These are phyloP conservation scores for Clusia tigrina DNA, from an alignment of 2,888 invertebrate genomes.

Conservation along the genomic window DNA sequence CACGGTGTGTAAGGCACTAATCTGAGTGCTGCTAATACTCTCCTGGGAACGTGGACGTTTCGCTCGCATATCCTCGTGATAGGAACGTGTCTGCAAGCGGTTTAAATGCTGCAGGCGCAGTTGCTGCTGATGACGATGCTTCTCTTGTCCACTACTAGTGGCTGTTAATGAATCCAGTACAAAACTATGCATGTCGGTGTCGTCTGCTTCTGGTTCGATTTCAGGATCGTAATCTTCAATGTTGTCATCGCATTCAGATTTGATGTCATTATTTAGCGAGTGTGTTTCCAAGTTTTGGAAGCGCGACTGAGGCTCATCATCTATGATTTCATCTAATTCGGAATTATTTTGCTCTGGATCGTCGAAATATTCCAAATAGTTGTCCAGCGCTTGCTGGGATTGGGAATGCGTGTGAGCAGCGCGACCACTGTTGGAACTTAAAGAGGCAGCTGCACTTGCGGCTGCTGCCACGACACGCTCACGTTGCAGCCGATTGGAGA, in stretches of 20 bases:
- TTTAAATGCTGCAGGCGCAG: slow-evolving; percentile 45
- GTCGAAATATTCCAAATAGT: slow-evolving; percentile 59
- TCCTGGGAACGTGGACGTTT: slow-evolving; percentile 51
- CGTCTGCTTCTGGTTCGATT: slow-evolving; percentile 46
- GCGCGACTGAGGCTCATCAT: slow-evolving; percentile 50
- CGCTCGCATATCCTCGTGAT: slow-evolving; percentile 48
- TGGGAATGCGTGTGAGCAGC: slow-evolving; percentile 34
- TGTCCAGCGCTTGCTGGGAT: slow-evolving; percentile 45
- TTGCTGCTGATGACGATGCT: slow-evolving; percentile 28
- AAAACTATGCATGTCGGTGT: slow-evolving; percentile 45
- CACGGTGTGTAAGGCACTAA: slow-evolving; percentile 20
- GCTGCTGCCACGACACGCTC: slow-evolving; percentile 48
- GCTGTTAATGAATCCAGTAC: slow-evolving; percentile 35
- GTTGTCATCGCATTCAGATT: slow-evolving; percentile 57
- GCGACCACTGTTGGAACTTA: slow-evolving; percentile 25
- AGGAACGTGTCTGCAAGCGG: slow-evolving; percentile 48
- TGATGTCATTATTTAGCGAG: slow-evolving; percentile 52
- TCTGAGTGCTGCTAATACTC: slow-evolving; percentile 39
- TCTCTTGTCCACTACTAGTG: slow-evolving; percentile 1
- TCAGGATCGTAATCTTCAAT: slow-evolving; percentile 49
- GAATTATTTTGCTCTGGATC: slow-evolving; percentile 52
- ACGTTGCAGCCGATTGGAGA: slow-evolving; percentile 54
- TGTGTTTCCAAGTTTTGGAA: slow-evolving; percentile 37
- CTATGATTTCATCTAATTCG: slow-evolving; percentile 57
- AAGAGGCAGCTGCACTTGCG: slow-evolving; percentile 34